A percentile compares a stretch with the other conserved stretches of the same genome.
These are phyloP conservation scores for Esox niger DNA, from an alignment of 2,113 vertebrate species.

Conservation along the genomic window DNA sequence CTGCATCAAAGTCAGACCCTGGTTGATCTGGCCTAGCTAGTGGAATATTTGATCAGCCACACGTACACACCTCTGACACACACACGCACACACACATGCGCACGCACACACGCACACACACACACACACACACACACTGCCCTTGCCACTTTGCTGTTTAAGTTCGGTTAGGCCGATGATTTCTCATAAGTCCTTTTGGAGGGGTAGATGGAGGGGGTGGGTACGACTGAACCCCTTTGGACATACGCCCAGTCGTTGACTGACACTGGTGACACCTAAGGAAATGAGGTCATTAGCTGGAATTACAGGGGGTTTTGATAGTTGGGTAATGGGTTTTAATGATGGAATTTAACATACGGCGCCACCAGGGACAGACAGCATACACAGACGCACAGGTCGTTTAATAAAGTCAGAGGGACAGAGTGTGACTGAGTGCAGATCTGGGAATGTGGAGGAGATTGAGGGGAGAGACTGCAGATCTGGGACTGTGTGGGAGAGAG, in stretches of 20 bases:
- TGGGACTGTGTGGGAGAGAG: neutral
- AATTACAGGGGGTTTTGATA: constrained; percentile 78
- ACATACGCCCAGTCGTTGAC: constrained; percentile 60
- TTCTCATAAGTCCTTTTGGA: constrained; percentile 61
- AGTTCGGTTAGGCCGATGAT: constrained; percentile 69
- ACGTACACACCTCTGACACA: neutral
- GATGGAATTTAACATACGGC: constrained; percentile 67
- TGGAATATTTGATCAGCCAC: constrained; percentile 71
- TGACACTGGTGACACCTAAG: constrained; percentile 70
- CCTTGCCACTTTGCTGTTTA: constrained; percentile 71
- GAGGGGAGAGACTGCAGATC: neutral
- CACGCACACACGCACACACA: constrained; percentile 21
- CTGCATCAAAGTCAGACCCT: constrained; percentile 65
- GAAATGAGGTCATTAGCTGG: constrained; percentile 80
- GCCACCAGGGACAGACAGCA: constrained; percentile 73
- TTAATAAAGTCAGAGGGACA: constrained; percentile 69
- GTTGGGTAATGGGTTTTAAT: constrained; percentile 82
- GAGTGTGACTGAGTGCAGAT: constrained; percentile 21
- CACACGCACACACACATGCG: neutral
- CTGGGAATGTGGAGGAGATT: neutral
- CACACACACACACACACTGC: constrained; percentile 42
- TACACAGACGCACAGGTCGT: constrained; percentile 73
- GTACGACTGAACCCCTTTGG: constrained; percentile 20
- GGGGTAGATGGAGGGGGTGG: constrained; percentile 17
- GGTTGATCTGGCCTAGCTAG: constrained; percentile 68